Evolutionary conservation across 2,888 invertebrate species (phyloP), one percentile per base, ranked within the genome.

Genomic region (Tanaodytes sp.): DNA sequence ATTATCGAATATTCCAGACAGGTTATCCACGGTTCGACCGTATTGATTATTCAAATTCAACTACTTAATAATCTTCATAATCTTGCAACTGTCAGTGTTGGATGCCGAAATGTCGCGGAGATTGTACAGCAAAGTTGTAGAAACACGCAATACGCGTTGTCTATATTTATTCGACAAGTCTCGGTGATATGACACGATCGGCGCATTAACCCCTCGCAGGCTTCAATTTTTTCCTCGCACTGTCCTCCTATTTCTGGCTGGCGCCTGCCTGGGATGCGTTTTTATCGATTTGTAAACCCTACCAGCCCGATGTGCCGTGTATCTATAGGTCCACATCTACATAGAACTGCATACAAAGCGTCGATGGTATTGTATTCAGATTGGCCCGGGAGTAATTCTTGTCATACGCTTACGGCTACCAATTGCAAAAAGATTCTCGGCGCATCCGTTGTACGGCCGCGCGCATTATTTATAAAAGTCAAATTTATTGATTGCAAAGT

Each of bases 211-310:
- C 82, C 80, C 76, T 76, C 72, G 62, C 66, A 75, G 77, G 79
- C 78, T 79, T 78, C 79, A 78, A 80, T 82, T 84, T 82, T 82
- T 81, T 81, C 78, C 77, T 78, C 79, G 77, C 71, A 49, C 66
- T 68, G 67, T 70, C 73, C 72, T 75, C 65, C 73, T 75, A 73
- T 77, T 79, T 79, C 78, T 72, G 80, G 79, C 81, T 79, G 82
- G 82, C 83, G 82, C 83, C 83, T 82, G 80, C 79, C 83, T 84
- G 84, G 84, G 84, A 84, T 84, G 84, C 84, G 84, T 84, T 84
- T 84, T 84, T 84, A 84, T 84, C 84, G 84, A 84, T 84, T 84
- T 81, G 84, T 81, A 82, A 81, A 84, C 80, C 80, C 79, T 78
- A 78, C 73, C 75, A 73, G 73, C 62, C 76, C 82, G 76, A 80